A percentile compares a stretch with the other conserved stretches of the same genome.
phyloP scores from a whole-genome alignment of 2,797 vertebrate species.

The Betta splendens region DNA sequence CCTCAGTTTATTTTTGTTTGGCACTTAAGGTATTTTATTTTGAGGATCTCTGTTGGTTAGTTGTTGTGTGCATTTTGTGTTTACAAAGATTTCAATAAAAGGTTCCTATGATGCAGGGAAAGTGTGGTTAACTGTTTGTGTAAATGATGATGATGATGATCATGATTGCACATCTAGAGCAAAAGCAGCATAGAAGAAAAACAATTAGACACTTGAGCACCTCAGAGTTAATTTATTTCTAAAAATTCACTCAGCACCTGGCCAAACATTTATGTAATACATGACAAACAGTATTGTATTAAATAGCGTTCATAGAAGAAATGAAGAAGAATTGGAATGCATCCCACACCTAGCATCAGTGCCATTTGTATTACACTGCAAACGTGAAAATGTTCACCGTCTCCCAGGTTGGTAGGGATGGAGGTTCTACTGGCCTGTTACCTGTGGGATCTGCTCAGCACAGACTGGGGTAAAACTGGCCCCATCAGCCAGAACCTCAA shows the following conservation, averaged over 20 bases:
- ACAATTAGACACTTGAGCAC: conserved; percentile 49
- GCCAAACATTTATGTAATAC: conserved; percentile 40
- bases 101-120: conserved; percentile 44
- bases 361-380: conserved; percentile 49
- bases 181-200: conserved; percentile 27
- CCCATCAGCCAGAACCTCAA: conserved; percentile 21
- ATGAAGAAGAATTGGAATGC: conserved; percentile 76
- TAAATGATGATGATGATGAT: not conserved
- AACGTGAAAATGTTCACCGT: conserved; percentile 36
- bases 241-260: conserved; percentile 41
- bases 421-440: conserved; percentile 19
- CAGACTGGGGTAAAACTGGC: conserved; percentile 11
- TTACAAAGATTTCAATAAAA: conserved; percentile 67
- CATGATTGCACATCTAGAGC: conserved; percentile 13
- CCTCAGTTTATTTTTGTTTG: conserved; percentile 26
- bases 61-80: conserved; percentile 38
- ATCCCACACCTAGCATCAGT: conserved; percentile 48
- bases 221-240: conserved; percentile 26
- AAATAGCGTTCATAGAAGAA: conserved; percentile 80
- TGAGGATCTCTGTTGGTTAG: not conserved
- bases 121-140: not conserved
- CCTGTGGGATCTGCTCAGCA: conserved; percentile 22
- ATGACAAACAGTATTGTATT: conserved; percentile 64
- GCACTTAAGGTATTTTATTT: conserved; percentile 39
- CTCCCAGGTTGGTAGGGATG: conserved; percentile 20